These are phyloP conservation scores for Himalopsyche japonica DNA, from an alignment of 2,888 invertebrate genomes.

Conservation along the genomic window DNA sequence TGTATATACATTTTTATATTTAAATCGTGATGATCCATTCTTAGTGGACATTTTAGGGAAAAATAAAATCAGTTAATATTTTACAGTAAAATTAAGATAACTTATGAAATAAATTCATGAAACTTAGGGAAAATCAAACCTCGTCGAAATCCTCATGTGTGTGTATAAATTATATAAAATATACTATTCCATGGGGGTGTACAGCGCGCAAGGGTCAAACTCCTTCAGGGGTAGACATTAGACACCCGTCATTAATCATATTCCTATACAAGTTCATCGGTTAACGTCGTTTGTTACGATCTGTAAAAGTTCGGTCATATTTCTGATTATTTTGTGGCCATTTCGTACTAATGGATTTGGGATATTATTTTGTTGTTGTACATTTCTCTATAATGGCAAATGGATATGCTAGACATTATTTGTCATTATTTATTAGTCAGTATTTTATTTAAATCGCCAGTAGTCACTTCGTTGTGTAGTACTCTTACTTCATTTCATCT, in stretches of 20 bases:
- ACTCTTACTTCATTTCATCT: background rate
- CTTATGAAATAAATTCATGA: too few relatives aligned
- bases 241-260: conserved; percentile 25
- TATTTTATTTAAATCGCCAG: too few relatives aligned
- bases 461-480: background rate
- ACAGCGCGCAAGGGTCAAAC: conserved; percentile 11
- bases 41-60: too few relatives aligned
- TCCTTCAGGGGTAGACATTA: conserved; percentile 26
- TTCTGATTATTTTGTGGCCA: background rate
- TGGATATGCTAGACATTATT: too few relatives aligned
- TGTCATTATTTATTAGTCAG: too few relatives aligned
- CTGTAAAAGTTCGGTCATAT: background rate
- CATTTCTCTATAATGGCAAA: too few relatives aligned
- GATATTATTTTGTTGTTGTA: background rate
- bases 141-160: background rate
- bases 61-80: too few relatives aligned
- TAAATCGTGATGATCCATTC: too few relatives aligned
- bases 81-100: too few relatives aligned
- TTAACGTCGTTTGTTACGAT: background rate
- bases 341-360: background rate
- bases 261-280: background rate
- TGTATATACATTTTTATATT: too few relatives aligned
- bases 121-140: background rate
- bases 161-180: background rate
- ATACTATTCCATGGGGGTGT: background rate